Evolutionary conservation across 2,888 invertebrate species (phyloP).

Genomic region (Tuberolachnus salignus): DNA sequence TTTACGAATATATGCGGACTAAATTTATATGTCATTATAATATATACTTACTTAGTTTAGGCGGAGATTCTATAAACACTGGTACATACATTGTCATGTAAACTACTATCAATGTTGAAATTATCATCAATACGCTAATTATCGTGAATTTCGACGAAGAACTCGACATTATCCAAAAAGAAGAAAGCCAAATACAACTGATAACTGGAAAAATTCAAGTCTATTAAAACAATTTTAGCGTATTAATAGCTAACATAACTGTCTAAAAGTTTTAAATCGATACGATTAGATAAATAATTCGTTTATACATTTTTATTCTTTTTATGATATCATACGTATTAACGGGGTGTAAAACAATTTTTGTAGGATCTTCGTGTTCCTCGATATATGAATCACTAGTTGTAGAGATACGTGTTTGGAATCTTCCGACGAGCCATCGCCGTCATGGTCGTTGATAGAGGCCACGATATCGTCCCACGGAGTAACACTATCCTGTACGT

Average conservation of each 20-base stretch:
- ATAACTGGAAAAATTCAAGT: slow-evolving; percentile 24
- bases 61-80: neutral
- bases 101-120: neutral
- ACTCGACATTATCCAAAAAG: slow-evolving; percentile 20
- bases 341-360: slow-evolving; percentile 32
- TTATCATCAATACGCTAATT: slow-evolving; percentile 7
- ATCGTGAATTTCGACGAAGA: slow-evolving; percentile 14
- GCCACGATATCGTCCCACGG: slow-evolving; percentile 11
- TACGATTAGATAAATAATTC: neutral
- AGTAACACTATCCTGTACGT: neutral
- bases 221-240: neutral
- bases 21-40: no score
- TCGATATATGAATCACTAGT: slow-evolving; percentile 24
- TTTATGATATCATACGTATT: slow-evolving; percentile 20
- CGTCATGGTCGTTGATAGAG: neutral
- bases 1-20: no score
- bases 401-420: neutral
- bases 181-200: slow-evolving; percentile 37
- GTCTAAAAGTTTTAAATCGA: no score
- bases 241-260: no score
- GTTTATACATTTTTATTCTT: no score
- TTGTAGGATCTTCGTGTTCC: slow-evolving; percentile 16
- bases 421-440: neutral
- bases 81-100: slow-evolving; percentile 30
- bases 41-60: slow-evolving; percentile 30